Base-by-base conservation (phyloP, 1,140 invertebrate genomes). In the Charaxes varanes region DNA sequence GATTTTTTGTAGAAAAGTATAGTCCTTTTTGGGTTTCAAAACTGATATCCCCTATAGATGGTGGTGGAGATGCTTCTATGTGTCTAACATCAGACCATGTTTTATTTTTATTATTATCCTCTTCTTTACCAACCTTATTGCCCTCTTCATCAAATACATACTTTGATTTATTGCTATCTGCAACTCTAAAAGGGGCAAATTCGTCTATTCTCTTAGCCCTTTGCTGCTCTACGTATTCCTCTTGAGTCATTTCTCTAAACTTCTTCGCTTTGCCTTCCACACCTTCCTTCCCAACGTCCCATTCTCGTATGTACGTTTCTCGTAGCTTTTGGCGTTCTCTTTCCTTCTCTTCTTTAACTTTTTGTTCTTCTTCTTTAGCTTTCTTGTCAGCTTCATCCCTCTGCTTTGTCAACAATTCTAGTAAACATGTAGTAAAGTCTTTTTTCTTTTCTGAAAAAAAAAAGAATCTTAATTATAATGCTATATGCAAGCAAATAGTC, bases 181-280 rank as follows among this genome's bases (percentile, higher is more conserved):
- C 40, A n/a, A 38, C 37, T 43, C 78, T 55, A 7, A 62, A 46
- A n/a, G 77, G 73, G 1, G 90, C 92, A 73, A 94, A 94, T 68
- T 94, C 91, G 3, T 84, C 37, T 5, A 78, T 76, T 41, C 93
- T 86, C 58, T 92, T 87, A 43, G 83, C 72, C 34, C 92, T 86
- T 65, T 92, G 89, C 56, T 92, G 90, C 38, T 92, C 85, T 6
- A 93, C 87, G 90, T 93, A 94, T 79, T 94, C 90, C 69, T 93
- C 90, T 84, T 94, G 93, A 0, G 88, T 88, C 87, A 93, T 90
- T 42, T 87, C 80, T 50, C 85, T 80, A 46, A 87, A 85, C 53
- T 86, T 86, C 31, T 86, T 87, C 7, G 80, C 51, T 51, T 76
- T 67, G 1, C 60, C 53, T 3, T 85, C 65, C 11, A 74, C 50